phyloP scores from a whole-genome alignment of 2,113 vertebrate species.

The Psettodes erumei region DNA sequence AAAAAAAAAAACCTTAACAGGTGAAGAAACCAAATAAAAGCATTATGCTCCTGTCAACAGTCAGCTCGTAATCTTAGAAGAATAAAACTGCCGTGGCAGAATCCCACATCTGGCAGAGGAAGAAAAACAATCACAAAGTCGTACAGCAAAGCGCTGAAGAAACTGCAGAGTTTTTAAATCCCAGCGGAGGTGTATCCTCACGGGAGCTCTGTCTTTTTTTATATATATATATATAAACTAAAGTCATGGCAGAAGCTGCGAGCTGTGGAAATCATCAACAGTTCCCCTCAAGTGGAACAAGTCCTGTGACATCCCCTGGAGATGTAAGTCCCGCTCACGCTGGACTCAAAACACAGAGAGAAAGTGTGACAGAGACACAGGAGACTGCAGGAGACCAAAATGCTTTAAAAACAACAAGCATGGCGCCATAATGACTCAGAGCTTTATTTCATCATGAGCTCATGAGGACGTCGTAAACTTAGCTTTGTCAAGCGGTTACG shows the following conservation, averaged over 20 bases:
- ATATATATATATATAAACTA: too few species aligned
- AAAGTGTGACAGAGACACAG: neutral
- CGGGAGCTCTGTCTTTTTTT: slow-evolving; percentile 15
- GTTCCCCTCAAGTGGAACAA: neutral
- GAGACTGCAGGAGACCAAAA: neutral
- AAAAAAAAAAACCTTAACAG: too few species aligned
- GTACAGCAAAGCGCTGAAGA: neutral
- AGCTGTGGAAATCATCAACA: slow-evolving; percentile 2
- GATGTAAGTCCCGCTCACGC: neutral
- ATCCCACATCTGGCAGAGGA: neutral
- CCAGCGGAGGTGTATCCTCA: neutral
- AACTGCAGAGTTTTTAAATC: slow-evolving; percentile 7
- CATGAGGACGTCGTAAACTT: too few species aligned
- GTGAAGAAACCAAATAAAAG: neutral
- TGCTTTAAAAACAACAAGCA: too few species aligned
- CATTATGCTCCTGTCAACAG: too few species aligned
- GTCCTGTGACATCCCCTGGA: neutral
- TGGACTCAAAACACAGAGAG: slow-evolving; percentile 1
- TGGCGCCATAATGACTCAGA: neutral
- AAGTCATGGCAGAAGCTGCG: neutral
- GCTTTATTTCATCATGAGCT: too few species aligned
- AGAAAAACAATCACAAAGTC: neutral
- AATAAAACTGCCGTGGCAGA: too few species aligned
- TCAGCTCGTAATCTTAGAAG: too few species aligned
- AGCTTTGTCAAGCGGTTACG: too few species aligned